Base-by-base conservation (phyloP, 1,140 invertebrate species). In the Telenomus remus region DNA sequence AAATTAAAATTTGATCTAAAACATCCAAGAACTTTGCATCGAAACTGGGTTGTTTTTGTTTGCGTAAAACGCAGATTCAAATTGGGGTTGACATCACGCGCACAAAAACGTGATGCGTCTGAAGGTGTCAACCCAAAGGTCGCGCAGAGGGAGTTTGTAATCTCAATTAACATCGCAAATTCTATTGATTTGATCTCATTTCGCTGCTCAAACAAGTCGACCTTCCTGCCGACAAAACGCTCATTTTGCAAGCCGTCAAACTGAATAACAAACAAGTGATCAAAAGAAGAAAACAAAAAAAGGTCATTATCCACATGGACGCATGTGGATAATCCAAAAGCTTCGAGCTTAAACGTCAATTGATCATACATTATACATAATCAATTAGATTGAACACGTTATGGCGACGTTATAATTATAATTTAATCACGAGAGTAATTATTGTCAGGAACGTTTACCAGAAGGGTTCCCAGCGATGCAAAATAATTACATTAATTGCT, bases 141-240 rank as follows among this genome's bases (percentile, higher is more conserved):
- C 35, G 13, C 51, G 53, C 59, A 57, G 50, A 59, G 48, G 48
- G 64, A n/a, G 35, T 15, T 59, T 44, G 64, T 59, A 68, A 68
- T 68, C 33, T 48, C 54, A 68, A 68, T 68, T 68, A 68, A 53
- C 55, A 33, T 59, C 42, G 51, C 37, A 13, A 53, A 59, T 13
- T 46, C 27, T n/a, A 5, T 3, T 19, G 13, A 59, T 53, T 59
- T 59, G 59, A 68, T 59, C 64, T 68, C 15, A 53, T 64, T 57
- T 27, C 19, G 2, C 19, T 27, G 19, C 19, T 27, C 19, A 27
- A 61, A 43, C 13, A 42, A 42, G 33, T 8, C 15, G 14, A 8
- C 14, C 14, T 46, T 46, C 14, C 3, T 15, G 14, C 14, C 11
- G 13, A 46, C 4, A 13, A 14, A 37, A 42, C 11, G 51, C 1